Conservation (phyloP, 1,140 invertebrate species). For the Caenorhabditis tropicalis region DNA sequence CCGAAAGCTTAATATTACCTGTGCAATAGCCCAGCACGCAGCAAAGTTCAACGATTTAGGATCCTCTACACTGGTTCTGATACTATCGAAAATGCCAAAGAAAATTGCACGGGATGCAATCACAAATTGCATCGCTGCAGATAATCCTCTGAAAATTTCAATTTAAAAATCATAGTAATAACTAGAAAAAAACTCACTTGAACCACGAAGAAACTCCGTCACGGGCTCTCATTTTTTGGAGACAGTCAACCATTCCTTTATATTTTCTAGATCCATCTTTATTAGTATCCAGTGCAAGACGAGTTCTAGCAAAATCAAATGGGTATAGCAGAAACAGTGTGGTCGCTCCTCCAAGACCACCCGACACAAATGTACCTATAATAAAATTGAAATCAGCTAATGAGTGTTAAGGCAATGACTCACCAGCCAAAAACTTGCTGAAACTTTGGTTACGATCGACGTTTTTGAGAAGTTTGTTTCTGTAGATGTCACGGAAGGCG, state of each 20-base stretch:
- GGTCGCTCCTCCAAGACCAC: conserved; percentile 70
- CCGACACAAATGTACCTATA: conserved; percentile 69
- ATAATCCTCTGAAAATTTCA: conserved; percentile 64
- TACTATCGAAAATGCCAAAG: conserved; percentile 72
- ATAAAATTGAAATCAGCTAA: neutral
- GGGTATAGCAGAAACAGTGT: conserved; percentile 71
- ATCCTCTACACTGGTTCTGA: conserved; percentile 57
- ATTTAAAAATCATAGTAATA: neutral
- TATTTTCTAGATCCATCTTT: conserved; percentile 63
- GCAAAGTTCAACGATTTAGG: conserved; percentile 59
- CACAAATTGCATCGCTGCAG: conserved; percentile 71
- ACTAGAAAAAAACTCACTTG: conserved; percentile 50
- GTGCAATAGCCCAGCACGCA: conserved; percentile 62
- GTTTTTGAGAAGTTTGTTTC: conserved; percentile 74
- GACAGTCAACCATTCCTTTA: conserved; percentile 69
- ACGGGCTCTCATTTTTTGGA: conserved; percentile 62
- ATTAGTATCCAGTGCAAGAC: conserved; percentile 68
- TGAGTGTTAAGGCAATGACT: conserved; percentile 71
- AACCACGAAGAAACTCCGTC: conserved; percentile 71
- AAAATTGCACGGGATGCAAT: conserved; percentile 72
- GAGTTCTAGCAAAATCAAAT: conserved; percentile 72
- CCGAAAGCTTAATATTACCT: too few relatives aligned
- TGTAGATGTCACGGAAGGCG: conserved; percentile 63
- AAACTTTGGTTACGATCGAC: conserved; percentile 84
- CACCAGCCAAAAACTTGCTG: conserved; percentile 83